Evolutionary conservation across 2,797 vertebrate species (phyloP).

Genomic region (Pseudocheirus occidentalis): DNA sequence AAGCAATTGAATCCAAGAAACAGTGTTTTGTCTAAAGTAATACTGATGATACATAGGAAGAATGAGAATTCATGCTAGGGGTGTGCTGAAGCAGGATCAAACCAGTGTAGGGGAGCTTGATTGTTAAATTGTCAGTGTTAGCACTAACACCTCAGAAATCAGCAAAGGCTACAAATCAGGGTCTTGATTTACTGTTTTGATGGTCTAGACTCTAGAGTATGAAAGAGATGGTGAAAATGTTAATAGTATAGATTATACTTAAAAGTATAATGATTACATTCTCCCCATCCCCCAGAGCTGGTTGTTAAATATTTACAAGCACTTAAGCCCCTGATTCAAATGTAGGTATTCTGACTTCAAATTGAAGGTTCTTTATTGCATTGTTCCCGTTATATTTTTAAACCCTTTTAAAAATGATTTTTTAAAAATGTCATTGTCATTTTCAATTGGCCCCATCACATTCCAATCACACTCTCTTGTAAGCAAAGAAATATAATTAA

Average conservation of each 20-base stretch:
- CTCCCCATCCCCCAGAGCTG: neutral
- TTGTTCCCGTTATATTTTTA: neutral
- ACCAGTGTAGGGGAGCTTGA: neutral
- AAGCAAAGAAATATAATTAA: neutral
- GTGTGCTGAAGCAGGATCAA: neutral
- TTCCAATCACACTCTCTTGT: neutral
- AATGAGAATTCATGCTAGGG: neutral
- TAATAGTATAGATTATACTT: neutral
- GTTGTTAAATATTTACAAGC: neutral
- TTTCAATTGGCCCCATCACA: neutral
- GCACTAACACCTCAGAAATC: neutral
- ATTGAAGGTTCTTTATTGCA: neutral
- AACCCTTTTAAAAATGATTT: neutral
- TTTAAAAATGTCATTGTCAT: neutral
- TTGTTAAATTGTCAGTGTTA: neutral
- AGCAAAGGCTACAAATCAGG: neutral
- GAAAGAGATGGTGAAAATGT: neutral
- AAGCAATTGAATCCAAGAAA: constrained; percentile 17
- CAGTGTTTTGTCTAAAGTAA: neutral
- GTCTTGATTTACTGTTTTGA: neutral
- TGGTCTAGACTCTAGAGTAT: neutral
- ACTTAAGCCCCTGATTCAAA: neutral
- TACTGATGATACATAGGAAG: neutral
- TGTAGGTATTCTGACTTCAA: neutral
- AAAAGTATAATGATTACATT: neutral